Conservation (phyloP, 2,113 vertebrate species). For the Candoia aspera region DNA sequence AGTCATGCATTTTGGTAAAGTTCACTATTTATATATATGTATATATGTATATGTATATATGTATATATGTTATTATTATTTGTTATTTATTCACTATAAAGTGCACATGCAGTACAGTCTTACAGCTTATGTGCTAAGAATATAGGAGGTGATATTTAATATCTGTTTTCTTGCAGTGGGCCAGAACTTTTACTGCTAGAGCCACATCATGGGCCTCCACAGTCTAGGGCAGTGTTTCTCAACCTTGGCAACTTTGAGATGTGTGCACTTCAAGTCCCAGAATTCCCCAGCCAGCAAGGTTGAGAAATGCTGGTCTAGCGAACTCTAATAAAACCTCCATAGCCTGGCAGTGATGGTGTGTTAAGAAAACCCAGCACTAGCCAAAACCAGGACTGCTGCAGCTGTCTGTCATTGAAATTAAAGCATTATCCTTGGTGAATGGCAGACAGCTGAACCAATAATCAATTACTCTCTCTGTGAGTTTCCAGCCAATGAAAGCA, state of each 20-base stretch:
- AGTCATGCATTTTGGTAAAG: not conserved
- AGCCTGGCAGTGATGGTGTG: not conserved
- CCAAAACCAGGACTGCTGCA: not conserved
- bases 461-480: not conserved
- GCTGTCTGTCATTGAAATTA: not conserved
- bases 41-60: too few species aligned
- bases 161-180: not conserved
- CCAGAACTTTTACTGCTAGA: not conserved
- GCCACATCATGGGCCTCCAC: not conserved
- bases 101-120: not conserved
- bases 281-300: not conserved
- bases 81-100: too few species aligned
- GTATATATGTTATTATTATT: not conserved
- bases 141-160: not conserved
- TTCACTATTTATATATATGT: too few species aligned
- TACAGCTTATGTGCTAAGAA: not conserved
- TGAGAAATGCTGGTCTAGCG: not conserved
- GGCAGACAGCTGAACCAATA: not conserved
- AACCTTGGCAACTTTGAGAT: not conserved
- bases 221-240: not conserved
- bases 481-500: not conserved
- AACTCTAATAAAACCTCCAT: not conserved
- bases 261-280: not conserved
- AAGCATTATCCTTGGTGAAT: not conserved
- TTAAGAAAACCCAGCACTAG: not conserved